Base-by-base conservation (phyloP, 2,888 invertebrate species). In the Nudaria mundana region DNA sequence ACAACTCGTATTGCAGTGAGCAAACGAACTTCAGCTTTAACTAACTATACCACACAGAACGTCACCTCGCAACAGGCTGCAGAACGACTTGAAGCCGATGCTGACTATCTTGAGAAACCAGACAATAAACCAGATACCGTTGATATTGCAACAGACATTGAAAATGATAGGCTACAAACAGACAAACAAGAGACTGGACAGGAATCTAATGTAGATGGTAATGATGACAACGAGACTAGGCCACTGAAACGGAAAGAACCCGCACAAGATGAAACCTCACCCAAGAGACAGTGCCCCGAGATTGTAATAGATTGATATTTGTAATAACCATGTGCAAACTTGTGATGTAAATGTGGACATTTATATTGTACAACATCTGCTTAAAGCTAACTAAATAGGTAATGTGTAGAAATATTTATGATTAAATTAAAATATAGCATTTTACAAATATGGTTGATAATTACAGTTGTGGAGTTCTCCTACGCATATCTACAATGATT, bases 211-310 rank as follows among this genome's bases (percentile, higher is more conserved):
- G 70, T 71, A 33, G 72, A 76, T 18, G 68, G 71, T 30, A 54
- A 57, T 12, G 56, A 68, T 13, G 68, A 68, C 7, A 52, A 67
- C 44, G 60, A 89, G 60, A 41, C 60, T 36, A 84, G 74, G 62
- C 53, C 70, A 16, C 63, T 79, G 46, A 87, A 82, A 32, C 52
- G 79, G 64, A 86, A 73, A 76, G 87, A 86, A 47, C 75, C 80
- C 3, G 62, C 56, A 5, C 76, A 73, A 10, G 78, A 79, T 15
- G 79, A 78, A 44, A 75, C 74, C 0, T 71, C 81, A n/a, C 76
- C 82, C 18, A 88, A 88, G 69, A 80, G 86, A 83, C 87, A 76
- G 70, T 84, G 87, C 63, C 79, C 81, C 16, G 68, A 82, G 20
- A 71, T 74, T 53, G 44, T 75, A 56, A 77, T 75, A 68, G 78